Conservation (phyloP, 2,797 vertebrate species). For the Melanotaenia boesemani region DNA sequence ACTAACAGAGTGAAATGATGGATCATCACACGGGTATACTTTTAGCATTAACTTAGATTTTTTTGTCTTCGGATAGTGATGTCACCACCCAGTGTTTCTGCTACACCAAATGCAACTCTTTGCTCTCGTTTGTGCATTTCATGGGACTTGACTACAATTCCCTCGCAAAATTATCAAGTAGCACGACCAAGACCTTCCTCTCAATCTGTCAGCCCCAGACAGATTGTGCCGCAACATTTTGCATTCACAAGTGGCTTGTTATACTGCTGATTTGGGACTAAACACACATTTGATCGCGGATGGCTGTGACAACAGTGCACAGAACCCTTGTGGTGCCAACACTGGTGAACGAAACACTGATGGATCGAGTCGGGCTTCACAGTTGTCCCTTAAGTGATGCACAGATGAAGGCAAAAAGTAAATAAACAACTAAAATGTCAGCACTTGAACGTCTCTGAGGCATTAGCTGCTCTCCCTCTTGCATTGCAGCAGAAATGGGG, state of each 20-base stretch:
- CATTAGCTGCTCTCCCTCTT: constrained; percentile 67
- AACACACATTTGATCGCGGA: constrained; percentile 61
- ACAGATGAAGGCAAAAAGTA: constrained; percentile 72
- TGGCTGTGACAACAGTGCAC: constrained; percentile 34
- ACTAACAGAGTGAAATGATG: constrained; percentile 1
- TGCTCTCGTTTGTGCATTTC: constrained; percentile 17
- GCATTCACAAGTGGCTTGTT: constrained; percentile 32
- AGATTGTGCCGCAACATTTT: constrained; percentile 49
- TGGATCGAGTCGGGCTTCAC: constrained; percentile 59
- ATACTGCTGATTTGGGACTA: constrained; percentile 37
- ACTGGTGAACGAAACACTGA: constrained; percentile 53
- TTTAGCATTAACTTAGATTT: constrained; percentile 4
- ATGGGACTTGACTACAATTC: constrained; percentile 7
- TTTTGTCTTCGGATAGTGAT: neutral
- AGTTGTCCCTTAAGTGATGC: constrained; percentile 59
- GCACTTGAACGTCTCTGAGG: constrained; percentile 72
- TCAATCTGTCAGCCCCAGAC: constrained; percentile 31
- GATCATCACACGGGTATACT: neutral
- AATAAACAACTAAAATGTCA: constrained; percentile 82
- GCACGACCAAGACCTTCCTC: constrained; percentile 24
- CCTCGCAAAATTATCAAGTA: constrained; percentile 40
- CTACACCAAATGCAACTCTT: constrained; percentile 7
- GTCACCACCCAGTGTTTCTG: neutral
- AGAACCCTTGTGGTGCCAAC: constrained; percentile 22
- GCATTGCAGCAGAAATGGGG: constrained; percentile 65